These are phyloP conservation scores for Pseudomyrmex dendroicus DNA, from an alignment of 1,140 invertebrate genomes.

Conservation along the genomic window DNA sequence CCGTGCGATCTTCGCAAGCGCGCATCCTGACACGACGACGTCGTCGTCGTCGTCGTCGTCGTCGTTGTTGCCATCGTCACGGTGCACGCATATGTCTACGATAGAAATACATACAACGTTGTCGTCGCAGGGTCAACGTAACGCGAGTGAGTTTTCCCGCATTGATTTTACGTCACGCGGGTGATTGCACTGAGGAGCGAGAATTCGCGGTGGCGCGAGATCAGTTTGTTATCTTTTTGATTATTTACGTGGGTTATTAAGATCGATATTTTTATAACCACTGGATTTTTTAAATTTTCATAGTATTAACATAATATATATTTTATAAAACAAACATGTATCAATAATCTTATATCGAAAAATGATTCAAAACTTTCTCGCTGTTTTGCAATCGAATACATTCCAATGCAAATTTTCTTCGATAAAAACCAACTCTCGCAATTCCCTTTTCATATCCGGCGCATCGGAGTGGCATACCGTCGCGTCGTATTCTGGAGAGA, in stretches of 20 bases:
- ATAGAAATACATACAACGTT: conserved; percentile 71
- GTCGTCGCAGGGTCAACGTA: conserved; percentile 64
- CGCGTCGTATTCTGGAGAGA: conserved; percentile 24
- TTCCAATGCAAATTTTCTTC: background rate
- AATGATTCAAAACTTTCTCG: too few relatives aligned
- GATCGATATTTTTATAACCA: too few relatives aligned
- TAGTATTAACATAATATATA: too few relatives aligned
- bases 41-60: conserved; percentile 16
- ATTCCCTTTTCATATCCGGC: background rate
- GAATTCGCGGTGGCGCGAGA: conserved; percentile 31
- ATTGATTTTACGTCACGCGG: conserved; percentile 31
- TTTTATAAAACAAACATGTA: too few relatives aligned
- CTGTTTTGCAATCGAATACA: too few relatives aligned
- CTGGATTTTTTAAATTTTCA: too few relatives aligned
- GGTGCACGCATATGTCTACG: conserved; percentile 45
- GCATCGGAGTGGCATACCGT: conserved; percentile 58
- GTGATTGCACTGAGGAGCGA: conserved; percentile 28
- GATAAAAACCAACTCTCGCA: background rate
- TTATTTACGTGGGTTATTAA: too few relatives aligned
- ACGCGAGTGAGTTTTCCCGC: conserved; percentile 57
- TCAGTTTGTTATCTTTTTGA: background rate
- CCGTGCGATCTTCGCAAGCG: conserved; percentile 11
- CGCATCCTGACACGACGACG: conserved; percentile 34
- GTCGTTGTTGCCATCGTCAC: background rate
- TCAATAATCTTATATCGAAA: too few relatives aligned